Base-by-base conservation (phyloP, 2,113 vertebrate species). In the Lophochroa leadbeateri region DNA sequence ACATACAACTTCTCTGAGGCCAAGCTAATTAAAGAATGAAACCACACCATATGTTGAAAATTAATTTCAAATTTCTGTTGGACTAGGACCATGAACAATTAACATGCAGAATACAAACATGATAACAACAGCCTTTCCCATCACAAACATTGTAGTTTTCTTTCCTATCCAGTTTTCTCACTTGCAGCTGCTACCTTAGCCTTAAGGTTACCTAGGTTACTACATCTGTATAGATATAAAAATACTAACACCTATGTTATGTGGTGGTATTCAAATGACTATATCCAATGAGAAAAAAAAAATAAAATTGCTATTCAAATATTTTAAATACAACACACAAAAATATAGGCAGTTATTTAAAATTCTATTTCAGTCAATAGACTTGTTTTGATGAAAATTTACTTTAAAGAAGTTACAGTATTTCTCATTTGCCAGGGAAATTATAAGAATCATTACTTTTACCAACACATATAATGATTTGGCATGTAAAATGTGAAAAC, bases 401-500 rank as follows among this genome's bases (percentile, higher is more conserved):
- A 60, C 23, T 72, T 58, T 53, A 28, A 86, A 49, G 24, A 94
- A 88, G 11, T 39, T n/a, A 58, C 25, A 64, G 11, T 50, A 72
- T 55, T 78, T 79, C 86, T 88, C 35, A 64, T n/a, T 18, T 79
- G 27, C 15, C 47, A 61, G 18, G 35, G 6, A 91, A 81, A 64
- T 55, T 11, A 61, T 31, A 69, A 3, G 7, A 65, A 87, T 82
- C 25, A 44, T 93, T 89, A 91, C 57, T 89, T 76, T 64, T 92
- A 49, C n/a, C 39, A 29, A 47, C 18, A 39, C 7, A 11, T n/a
- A 50, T 33, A 92, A 76, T 19, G 29, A n/a, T 74, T 76, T 90
- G 49, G 35, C 39, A 80, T 1, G 28, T 37, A 88, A 83, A 95
- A 86, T 64, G 57, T 35, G 55, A 97, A 97, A 97, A 95, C 65